Evolutionary conservation across 2,888 invertebrate genomes (phyloP).

Genomic region (Ligdia adustata): DNA sequence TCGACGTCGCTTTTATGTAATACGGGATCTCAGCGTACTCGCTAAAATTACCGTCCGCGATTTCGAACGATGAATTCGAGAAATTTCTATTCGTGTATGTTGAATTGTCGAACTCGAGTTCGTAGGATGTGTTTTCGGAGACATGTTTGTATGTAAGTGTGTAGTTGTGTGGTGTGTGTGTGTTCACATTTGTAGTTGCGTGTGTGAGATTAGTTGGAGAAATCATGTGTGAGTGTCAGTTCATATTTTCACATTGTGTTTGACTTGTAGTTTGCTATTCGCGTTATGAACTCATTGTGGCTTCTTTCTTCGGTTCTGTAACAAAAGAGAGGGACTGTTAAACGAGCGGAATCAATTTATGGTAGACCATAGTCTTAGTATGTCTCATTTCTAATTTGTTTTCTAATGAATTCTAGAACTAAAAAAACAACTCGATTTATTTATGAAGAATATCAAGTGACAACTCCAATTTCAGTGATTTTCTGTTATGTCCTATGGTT

Average conservation of each 20-base stretch:
- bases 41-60: constrained; percentile 60
- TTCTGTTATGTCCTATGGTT: too few species aligned
- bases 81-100: constrained; percentile 33
- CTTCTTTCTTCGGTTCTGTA: constrained; percentile 41
- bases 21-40: constrained; percentile 88
- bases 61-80: constrained; percentile 47
- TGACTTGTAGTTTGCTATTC: constrained; percentile 20
- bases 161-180: constrained; percentile 42
- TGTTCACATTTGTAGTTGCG: constrained; percentile 54
- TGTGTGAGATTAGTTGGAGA: constrained; percentile 68
- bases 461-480: too few species aligned
- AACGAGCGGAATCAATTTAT: too few species aligned
- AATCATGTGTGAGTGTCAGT: constrained; percentile 73
- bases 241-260: constrained; percentile 67
- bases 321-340: constrained; percentile 44
- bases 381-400: too few species aligned
- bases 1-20: constrained; percentile 94
- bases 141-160: constrained; percentile 35
- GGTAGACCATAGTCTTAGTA: too few species aligned
- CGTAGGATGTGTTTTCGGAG: constrained; percentile 43
- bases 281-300: constrained; percentile 35
- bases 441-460: too few species aligned
- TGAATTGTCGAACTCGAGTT: constrained; percentile 32
- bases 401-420: too few species aligned
- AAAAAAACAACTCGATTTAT: too few species aligned